Percentiles rank a stretch among this genome's conserved stretches.
Conservation (phyloP, 2,888 invertebrate genomes). For the Amphipyra tragopoginis region DNA sequence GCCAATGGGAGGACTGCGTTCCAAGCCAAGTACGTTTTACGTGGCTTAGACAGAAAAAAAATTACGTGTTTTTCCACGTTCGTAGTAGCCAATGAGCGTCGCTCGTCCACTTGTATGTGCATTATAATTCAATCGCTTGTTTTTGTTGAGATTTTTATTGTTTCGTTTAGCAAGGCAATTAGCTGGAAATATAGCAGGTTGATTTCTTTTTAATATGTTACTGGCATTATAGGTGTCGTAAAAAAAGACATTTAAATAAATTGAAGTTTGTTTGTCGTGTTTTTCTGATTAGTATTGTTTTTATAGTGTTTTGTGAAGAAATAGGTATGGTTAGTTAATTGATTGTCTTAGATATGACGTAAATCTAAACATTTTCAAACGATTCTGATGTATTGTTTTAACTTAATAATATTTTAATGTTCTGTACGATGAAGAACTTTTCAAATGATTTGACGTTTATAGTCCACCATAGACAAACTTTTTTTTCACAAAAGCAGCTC, state of each 20-base stretch:
- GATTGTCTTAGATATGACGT: background rate
- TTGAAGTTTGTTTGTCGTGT: conserved; percentile 10
- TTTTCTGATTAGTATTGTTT: conserved; percentile 13
- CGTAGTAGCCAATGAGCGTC: conserved; percentile 80
- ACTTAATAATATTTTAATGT: too few relatives aligned
- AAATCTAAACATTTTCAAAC: background rate
- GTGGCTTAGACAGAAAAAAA: conserved; percentile 85
- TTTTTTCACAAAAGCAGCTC: too few relatives aligned
- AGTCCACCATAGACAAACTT: too few relatives aligned
- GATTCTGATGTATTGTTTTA: too few relatives aligned
- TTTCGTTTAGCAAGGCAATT: conserved; percentile 53
- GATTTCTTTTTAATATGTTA: conserved; percentile 36
- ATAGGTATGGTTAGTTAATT: background rate
- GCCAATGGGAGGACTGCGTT: conserved; percentile 76
- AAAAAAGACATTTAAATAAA: conserved; percentile 10
- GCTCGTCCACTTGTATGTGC: conserved; percentile 72
- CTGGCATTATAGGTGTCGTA: background rate
- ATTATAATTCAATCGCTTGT: conserved; percentile 76
- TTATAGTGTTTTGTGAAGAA: background rate
- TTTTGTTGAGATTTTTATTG: conserved; percentile 68
- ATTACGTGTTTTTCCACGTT: conserved; percentile 87
- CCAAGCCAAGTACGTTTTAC: conserved; percentile 85
- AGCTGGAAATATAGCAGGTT: conserved; percentile 20
- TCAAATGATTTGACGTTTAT: too few relatives aligned
- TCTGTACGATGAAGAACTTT: too few relatives aligned